Base-by-base conservation (phyloP, 1,140 invertebrate species). In the Paralvinella palmiformis region DNA sequence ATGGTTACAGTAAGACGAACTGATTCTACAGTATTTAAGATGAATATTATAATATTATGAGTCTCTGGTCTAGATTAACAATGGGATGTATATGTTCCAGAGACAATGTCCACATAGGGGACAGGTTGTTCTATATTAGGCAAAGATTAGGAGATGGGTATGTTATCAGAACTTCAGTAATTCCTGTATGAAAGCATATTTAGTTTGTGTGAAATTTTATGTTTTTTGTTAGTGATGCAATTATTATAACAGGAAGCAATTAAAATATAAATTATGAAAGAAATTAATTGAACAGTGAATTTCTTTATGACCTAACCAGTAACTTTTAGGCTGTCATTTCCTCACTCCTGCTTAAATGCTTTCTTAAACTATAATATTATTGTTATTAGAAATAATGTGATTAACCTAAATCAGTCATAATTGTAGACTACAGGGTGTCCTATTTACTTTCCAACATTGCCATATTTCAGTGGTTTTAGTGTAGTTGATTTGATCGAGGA, bases 391-490 rank as follows among this genome's bases (percentile, higher is more conserved):
- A 13, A 48, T 33, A 35, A 20, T 20, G 45, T 62, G 55, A 57
- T 44, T 50, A 50, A 17, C 24, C 53, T n/a, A 41, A 53, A n/a
- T 55, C 24, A 0, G 22, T 36, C 17, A 48, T 62, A 36, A 60
- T 32, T 20, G 37, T 61, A 33, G 15, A 35, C 13, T n/a, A n/a
- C 60, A 59, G 13, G 32, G 63, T 63, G 32, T 53, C 56, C 20
- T 64, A 50, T 71, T 72, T 62, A 70, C 83, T 85, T 64, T n/a
- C n/a, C n/a, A n/a, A n/a, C n/a, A n/a, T n/a, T n/a, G n/a, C n/a
- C n/a, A n/a, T n/a, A n/a, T n/a, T n/a, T n/a, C 75, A 92, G 91
- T 29, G 91, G 91, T 22, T 93, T 93, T 73, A 92, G 90, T 74
- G 86, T 86, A 63, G 89, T 94, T 60, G 86, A 88, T 70, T 80